A percentile compares a stretch with the other conserved stretches of the same genome.
Evolutionary conservation across 1,140 invertebrate species (phyloP).

Genomic region (Drosophila persimilis): DNA sequence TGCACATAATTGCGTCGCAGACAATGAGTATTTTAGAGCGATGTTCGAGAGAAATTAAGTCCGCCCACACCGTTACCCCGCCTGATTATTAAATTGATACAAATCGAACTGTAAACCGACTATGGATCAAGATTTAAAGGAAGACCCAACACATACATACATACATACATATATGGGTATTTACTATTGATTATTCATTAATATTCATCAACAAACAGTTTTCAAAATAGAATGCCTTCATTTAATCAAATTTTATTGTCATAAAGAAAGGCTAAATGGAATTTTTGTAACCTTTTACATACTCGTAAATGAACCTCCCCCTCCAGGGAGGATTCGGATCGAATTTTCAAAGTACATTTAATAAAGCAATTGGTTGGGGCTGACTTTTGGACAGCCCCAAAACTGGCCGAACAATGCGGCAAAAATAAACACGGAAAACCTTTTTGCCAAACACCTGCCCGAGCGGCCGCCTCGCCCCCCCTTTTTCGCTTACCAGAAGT

Average conservation of each 20-base stretch:
- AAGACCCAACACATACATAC: too few relatives aligned
- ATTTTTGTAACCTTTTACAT: slow-evolving; percentile 1
- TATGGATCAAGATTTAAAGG: too few relatives aligned
- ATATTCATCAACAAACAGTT: too few relatives aligned
- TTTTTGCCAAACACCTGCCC: slow-evolving; percentile 56
- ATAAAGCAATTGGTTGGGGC: slow-evolving; percentile 61
- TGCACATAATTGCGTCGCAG: too few relatives aligned
- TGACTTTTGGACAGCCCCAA: slow-evolving; percentile 25
- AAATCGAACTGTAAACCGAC: too few relatives aligned
- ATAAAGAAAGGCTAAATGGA: not conserved
- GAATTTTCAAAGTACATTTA: slow-evolving; percentile 27
- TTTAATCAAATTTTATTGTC: not conserved
- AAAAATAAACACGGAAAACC: slow-evolving; percentile 42
- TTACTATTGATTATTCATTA: too few relatives aligned
- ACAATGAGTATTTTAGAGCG: too few relatives aligned
- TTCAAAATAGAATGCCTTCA: not conserved
- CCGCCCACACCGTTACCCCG: too few relatives aligned
- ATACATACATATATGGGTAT: too few relatives aligned
- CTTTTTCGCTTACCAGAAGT: slow-evolving; percentile 6
- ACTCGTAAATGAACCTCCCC: not conserved
- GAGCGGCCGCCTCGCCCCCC: slow-evolving; percentile 19
- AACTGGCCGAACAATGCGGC: not conserved
- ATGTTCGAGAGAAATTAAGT: too few relatives aligned
- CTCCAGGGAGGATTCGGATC: not conserved
- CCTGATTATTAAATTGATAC: too few relatives aligned